Evolutionary conservation across 2,797 vertebrate species (phyloP).

Genomic region (Malurus leucopterus): DNA sequence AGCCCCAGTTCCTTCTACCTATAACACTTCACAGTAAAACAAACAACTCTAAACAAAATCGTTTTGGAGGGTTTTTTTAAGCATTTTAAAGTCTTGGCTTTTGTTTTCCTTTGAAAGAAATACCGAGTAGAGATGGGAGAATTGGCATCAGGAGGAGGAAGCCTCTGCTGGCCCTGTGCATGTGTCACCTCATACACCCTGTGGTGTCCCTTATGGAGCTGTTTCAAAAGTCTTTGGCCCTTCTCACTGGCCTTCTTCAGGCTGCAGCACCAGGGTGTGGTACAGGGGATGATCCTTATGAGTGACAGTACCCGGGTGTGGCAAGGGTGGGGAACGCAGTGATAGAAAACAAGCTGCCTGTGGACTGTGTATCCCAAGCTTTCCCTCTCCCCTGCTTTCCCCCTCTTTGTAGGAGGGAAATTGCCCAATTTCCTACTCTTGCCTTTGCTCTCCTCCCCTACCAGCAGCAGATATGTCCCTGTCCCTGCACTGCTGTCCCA

Average conservation of each 20-base stretch:
- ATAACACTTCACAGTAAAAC: background rate
- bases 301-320: background rate
- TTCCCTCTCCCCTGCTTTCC: background rate
- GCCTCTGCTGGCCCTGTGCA: fast-evolving
- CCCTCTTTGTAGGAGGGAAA: too few species aligned
- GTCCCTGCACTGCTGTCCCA: fast-evolving
- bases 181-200: fast-evolving
- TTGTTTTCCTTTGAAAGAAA: background rate
- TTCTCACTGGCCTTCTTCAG: background rate
- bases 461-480: background rate
- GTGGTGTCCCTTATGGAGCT: fast-evolving
- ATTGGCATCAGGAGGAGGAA: background rate
- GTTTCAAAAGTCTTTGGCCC: background rate
- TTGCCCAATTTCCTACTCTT: background rate
- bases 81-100: background rate
- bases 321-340: fast-evolving
- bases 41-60: background rate
- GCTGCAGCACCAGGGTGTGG: background rate
- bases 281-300: background rate
- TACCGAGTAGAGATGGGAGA: background rate
- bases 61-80: background rate
- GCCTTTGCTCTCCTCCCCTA: background rate
- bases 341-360: background rate
- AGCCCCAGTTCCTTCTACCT: background rate
- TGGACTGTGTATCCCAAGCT: background rate